These are phyloP conservation scores for Drosophila sturtevanti DNA, from an alignment of 1,140 invertebrate species.

Conservation along the genomic window DNA sequence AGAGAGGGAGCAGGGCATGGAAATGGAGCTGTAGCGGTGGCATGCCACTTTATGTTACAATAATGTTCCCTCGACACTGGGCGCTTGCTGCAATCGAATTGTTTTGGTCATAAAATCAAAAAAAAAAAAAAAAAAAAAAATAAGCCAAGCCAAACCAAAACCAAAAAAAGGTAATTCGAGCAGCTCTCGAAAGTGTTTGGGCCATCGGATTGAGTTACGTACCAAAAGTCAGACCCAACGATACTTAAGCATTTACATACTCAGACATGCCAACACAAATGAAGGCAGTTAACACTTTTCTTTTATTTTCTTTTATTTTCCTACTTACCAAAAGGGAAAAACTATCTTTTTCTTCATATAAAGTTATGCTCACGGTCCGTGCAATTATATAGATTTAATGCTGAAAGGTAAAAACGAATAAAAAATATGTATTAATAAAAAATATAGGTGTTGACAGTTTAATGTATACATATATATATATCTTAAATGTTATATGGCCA, in stretches of 20 bases:
- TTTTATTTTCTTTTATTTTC: too few relatives aligned
- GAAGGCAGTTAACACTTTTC: neutral
- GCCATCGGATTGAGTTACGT: neutral
- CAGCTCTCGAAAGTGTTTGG: constrained; percentile 13
- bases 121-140: too few relatives aligned
- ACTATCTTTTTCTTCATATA: neutral
- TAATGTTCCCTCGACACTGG: constrained; percentile 74
- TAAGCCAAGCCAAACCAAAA: too few relatives aligned
- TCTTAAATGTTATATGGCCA: too few relatives aligned
- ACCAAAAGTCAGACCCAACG: constrained; percentile 1
- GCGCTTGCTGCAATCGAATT: constrained; percentile 72
- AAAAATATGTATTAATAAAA: neutral
- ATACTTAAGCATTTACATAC: constrained; percentile 32
- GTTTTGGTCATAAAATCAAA: constrained; percentile 81
- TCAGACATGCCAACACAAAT: neutral
- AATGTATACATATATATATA: too few relatives aligned
- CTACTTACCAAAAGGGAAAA: neutral
- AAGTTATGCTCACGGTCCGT: neutral
- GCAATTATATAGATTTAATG: neutral
- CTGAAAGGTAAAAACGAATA: neutral
- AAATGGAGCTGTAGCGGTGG: constrained; percentile 10
- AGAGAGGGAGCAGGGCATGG: neutral
- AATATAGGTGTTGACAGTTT: too few relatives aligned
- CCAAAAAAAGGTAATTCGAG: constrained; percentile 68
- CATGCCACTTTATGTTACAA: constrained; percentile 78